Evolutionary conservation across 1,140 invertebrate genomes (phyloP), one percentile per base, ranked within the genome.

Genomic region (Oryctes rhinoceros): DNA sequence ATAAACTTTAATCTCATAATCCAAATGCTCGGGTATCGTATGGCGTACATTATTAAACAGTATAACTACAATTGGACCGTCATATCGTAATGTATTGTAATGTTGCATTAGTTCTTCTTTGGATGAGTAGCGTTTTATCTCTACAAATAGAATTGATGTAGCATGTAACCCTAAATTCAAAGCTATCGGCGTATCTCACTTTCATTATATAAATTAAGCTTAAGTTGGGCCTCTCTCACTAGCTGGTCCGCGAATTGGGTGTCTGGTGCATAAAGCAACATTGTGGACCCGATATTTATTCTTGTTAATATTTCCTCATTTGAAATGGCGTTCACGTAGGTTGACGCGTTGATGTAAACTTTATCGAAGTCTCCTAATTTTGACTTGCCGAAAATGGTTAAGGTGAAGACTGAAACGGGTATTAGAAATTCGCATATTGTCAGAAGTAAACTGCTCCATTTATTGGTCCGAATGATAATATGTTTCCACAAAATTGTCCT

Each of bases 371-470:
- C 81, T 35, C 77, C 80, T 10, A 86, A 82, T 80, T 86, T 82
- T 13, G 83, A 84, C 81, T 84, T 79, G n/a, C 78, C 83, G 83
- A 84, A 87, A 30, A 85, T 85, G 11, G 88, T 79, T 20, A 88
- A 47, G 9, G 84, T 48, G 53, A 88, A 88, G 78, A 88, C 81
- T 39, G 87, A 44, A 3, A 88, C 84, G 4, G 87, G 88, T 1
- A 89, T 83, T 4, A 87, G 20, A 48, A 88, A 82, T 83, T 89
- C 88, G 10, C 86, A 86, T 35, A 87, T 39, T 37, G 88, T 88
- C 47, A 89, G 4, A 1, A 71, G 1, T 35, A 30, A 13, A 35
- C 9, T 13, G 3, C 24, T 37, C 11, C 18, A 20, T 0, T 3
- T 35, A 24, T 71, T 20, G 0, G 24, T 11, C 0, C 65, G 65